Base-by-base conservation (phyloP, 92 coral and sea anemone genomes). In the Epizoanthus fatuus region DNA sequence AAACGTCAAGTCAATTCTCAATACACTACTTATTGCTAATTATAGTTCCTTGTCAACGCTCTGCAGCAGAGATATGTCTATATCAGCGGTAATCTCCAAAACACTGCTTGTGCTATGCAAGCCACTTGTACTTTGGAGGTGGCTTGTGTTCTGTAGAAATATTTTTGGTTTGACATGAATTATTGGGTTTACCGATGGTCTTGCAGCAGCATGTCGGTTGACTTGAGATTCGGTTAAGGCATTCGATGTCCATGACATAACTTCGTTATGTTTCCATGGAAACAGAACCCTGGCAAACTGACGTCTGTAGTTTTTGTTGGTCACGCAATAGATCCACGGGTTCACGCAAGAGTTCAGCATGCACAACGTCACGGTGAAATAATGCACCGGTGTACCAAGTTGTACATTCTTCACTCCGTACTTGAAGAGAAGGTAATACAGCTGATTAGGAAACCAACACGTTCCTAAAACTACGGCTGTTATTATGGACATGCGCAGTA, bases 401-500 rank as follows among this genome's bases (percentile, higher is more conserved):
- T 81, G 57, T 17, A 80, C 84, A 17, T 59, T 59, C 4, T 77
- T 20, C 32, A 89, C 76, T 71, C 90, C 91, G 63, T 85, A 92
- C 25, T 92, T 92, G 67, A 89, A 92, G 44, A 92, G 59, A 60
- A 92, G 58, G 63, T 92, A 92, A 71, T 89, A 92, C 71, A 92
- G 39, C 54, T 92, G 95, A 70, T 92, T 92, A 14, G 95, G 95
- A 69, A 89, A 79, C 95, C 95, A 92, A 56, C 95, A 92, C 9
- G 86, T 60, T 56, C 86, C 91, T 3, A 92, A 81, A 42, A 79
- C 88, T 45, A 86, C 47, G 3, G 95, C 81, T 51, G 95, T 92
- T 19, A 90, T 40, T 72, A 84, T 79, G 20, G 93, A 92, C 95
- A 89, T 92, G 86, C 93, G 93, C 68, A 92, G 86, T 63, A 92